These are phyloP conservation scores for Denticeps clupeoides DNA, from an alignment of 2,797 vertebrate genomes.

Conservation along the genomic window DNA sequence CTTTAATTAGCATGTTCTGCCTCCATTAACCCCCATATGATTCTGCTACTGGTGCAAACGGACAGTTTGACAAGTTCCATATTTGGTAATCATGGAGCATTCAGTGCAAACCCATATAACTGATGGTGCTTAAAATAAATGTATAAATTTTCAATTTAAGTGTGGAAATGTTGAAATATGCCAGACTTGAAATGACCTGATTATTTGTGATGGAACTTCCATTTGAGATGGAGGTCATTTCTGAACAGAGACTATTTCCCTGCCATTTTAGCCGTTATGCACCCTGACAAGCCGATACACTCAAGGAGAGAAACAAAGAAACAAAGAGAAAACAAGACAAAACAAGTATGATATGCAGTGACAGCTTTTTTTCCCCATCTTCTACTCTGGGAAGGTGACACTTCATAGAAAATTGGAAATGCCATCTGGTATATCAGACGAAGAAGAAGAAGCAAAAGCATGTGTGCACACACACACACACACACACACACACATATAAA, in stretches of 20 bases:
- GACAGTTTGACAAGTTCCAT: too few relatives aligned
- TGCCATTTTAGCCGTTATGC: conserved; percentile 15
- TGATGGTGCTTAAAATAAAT: too few relatives aligned
- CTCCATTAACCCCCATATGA: too few relatives aligned
- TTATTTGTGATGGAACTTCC: background rate
- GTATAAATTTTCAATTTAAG: too few relatives aligned
- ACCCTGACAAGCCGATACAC: conserved; percentile 18
- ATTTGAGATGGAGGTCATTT: too few relatives aligned
- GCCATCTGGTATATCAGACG: conserved; percentile 35
- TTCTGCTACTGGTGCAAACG: too few relatives aligned
- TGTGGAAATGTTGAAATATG: too few relatives aligned
- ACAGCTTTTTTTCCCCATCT: conserved; percentile 34
- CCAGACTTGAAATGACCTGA: background rate
- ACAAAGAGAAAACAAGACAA: conserved; percentile 6
- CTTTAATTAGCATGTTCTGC: too few relatives aligned
- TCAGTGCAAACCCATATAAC: too few relatives aligned
- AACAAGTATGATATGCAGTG: conserved; percentile 21
- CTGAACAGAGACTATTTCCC: conserved; percentile 9
- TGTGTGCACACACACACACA: too few relatives aligned
- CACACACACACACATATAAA: too few relatives aligned
- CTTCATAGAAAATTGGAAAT: conserved; percentile 36
- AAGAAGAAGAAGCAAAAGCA: conserved; percentile 21
- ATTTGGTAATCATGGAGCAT: too few relatives aligned
- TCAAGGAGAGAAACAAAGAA: conserved; percentile 22
- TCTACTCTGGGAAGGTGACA: conserved; percentile 39